Evolutionary conservation across 2,888 invertebrate genomes (phyloP), one percentile per base, ranked within the genome.

Genomic region (Acronicta leporina): DNA sequence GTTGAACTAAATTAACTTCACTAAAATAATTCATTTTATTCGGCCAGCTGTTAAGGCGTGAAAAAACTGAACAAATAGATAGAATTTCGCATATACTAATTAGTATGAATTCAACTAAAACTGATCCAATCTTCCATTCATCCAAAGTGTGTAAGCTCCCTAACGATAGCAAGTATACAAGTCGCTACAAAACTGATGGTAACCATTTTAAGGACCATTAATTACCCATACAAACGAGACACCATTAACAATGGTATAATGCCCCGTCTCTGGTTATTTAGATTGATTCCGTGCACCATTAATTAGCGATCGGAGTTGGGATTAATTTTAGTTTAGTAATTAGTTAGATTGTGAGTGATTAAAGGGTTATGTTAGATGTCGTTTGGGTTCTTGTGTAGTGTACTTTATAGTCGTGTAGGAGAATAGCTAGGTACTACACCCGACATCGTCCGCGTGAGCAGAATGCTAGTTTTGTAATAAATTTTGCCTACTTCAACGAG

Each of bases 141-240:
- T 38, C n/a, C n/a, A n/a, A 38, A 48, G 27, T 76, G 54, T 35
- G n/a, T 35, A 57, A 33, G 6, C 68, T 61, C 66, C 79, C 45
- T 77, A 45, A 70, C 14, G 20, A 25, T 20, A 13, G 42, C 67
- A 59, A 71, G 70, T 72, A 71, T 66, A 73, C 70, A 76, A 80
- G 79, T 75, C 67, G 68, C 56, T 73, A 68, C 75, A 69, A 75
- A 80, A 78, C 76, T 79, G 77, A 83, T 82, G 79, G 76, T 74
- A 48, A 66, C 77, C 81, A 77, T 82, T n/a, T 82, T 78, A 74
- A 78, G 71, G 63, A 50, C 58, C 69, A 86, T 87, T 83, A 82
- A 84, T 86, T 84, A 81, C 68, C 70, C 73, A 74, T 80, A 86
- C 79, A 84, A 86, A 84, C 81, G 76, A 76, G 56, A 59, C 63